Base-by-base conservation (phyloP, 2,888 invertebrate genomes). In the Lamellibrachia satsuma region DNA sequence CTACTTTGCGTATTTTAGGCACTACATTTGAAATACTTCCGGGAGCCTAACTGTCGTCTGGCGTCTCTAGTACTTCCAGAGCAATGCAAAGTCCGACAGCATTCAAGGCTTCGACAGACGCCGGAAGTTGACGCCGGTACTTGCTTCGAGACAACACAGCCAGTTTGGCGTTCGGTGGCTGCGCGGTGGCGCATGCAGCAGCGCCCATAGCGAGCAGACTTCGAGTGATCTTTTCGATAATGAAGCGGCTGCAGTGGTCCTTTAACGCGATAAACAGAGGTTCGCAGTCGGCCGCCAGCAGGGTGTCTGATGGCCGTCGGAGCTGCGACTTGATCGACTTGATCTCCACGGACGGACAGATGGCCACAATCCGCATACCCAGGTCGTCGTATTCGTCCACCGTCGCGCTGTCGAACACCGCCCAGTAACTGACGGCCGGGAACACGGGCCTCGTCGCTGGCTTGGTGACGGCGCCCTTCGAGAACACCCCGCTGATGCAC, bases 401-500 rank as follows among this genome's bases (percentile, higher is more conserved):
- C 22, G 75, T 75, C 0, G 6, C 22, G 22, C 75, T n/a, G 75
- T 75, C 75, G 6, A 75, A n/a, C 75, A 75, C 75, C 22, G 75
- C 75, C 75, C 75, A 75, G 75, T 75, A 75, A n/a, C 75, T 75
- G 75, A 75, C 75, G 15, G 75, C 75, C 15, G 75, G 75, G 22
- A 4, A 75, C 22, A 75, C 75, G 15, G 75, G 75, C n/a, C 75
- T 75, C 15, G 75, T 75, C 22, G 22, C 75, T n/a, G 75, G 22
- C 22, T 75, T 75, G 22, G n/a, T n/a, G 22, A 6, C 6, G n/a
- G 75, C 75, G 75, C 75, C 75, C 75, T 75, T 75, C 22, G 75
- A 75, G 75, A 75, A 75, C 75, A 75, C 75, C 2, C 75, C 75
- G n/a, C 75, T 75, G 75, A 75, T 75, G 75, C 75, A 75, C 75